Conservation (phyloP, 2,888 invertebrate genomes). For the Ophion costatus region DNA sequence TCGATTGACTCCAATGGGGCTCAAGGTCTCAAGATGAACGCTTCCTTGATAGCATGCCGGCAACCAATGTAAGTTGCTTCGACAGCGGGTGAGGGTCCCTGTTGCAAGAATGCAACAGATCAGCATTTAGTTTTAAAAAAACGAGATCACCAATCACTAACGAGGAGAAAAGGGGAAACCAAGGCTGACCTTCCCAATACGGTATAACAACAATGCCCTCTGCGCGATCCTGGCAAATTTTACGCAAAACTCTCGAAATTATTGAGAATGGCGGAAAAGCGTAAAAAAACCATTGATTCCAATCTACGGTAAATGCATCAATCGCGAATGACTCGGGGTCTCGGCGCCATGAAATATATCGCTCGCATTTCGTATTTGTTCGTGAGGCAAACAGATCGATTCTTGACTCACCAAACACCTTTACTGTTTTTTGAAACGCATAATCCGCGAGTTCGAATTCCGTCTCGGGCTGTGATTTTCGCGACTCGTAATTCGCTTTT, state of each 20-base stretch:
- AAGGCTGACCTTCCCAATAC: no score
- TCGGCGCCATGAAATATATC: no score
- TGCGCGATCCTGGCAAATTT: no score
- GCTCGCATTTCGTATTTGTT: not conserved
- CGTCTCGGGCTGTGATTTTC: slow-evolving; percentile 30
- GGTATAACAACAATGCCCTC: no score
- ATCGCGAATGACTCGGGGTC: no score
- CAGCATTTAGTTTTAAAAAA: slow-evolving; percentile 32
- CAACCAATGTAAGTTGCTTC: slow-evolving; percentile 43
- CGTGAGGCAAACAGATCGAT: slow-evolving; percentile 39
- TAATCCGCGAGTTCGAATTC: slow-evolving; percentile 32
- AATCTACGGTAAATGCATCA: no score
- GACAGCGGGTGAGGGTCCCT: slow-evolving; percentile 20
- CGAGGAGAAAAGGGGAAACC: not conserved
- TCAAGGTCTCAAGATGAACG: slow-evolving; percentile 29
- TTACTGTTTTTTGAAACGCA: slow-evolving; percentile 5
- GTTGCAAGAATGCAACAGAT: slow-evolving; percentile 23
- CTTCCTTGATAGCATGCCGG: slow-evolving; percentile 51
- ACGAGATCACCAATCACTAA: slow-evolving; percentile 26
- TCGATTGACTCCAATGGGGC: slow-evolving; percentile 32
- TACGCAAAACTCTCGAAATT: no score
- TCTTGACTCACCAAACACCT: slow-evolving; percentile 14
- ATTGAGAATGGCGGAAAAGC: no score
- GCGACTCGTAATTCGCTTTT: slow-evolving; percentile 29
- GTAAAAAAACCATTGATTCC: no score